Evolutionary conservation across 2,888 invertebrate genomes (phyloP).

Genomic region (Tetranychus piercei): DNA sequence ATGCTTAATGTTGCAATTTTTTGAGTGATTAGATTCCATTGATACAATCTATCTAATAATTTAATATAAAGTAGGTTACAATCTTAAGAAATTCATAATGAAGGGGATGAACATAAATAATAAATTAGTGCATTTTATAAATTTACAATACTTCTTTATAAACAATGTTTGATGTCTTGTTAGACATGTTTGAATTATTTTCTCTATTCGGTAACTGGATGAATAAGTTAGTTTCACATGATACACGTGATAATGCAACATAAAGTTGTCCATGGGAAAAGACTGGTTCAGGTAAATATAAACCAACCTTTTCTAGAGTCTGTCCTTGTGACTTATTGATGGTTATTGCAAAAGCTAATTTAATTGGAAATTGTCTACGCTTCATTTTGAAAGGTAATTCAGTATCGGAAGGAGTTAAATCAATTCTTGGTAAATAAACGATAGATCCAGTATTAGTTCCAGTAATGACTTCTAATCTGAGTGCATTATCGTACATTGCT

Average conservation of each 20-base stretch:
- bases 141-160: conserved; percentile 4
- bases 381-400: not conserved
- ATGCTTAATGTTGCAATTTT: too few species aligned
- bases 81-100: too few species aligned
- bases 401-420: not conserved
- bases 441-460: not conserved
- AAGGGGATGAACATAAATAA: too few species aligned
- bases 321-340: conserved; percentile 27
- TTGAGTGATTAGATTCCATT: too few species aligned
- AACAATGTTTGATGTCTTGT: not conserved
- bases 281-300: conserved; percentile 22
- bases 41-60: too few species aligned
- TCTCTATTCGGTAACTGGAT: not conserved
- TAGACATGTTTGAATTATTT: too few species aligned
- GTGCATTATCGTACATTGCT: not conserved
- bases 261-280: conserved; percentile 30
- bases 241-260: conserved; percentile 26
- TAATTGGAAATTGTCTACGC: conserved; percentile 19
- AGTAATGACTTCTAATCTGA: not conserved
- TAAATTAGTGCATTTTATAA: too few species aligned
- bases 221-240: not conserved
- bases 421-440: too few species aligned
- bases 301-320: conserved; percentile 20
- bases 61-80: too few species aligned
- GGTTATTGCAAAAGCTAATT: conserved; percentile 24